Evolutionary conservation across 2,888 invertebrate species (phyloP).

Genomic region (Baronia brevicornis): DNA sequence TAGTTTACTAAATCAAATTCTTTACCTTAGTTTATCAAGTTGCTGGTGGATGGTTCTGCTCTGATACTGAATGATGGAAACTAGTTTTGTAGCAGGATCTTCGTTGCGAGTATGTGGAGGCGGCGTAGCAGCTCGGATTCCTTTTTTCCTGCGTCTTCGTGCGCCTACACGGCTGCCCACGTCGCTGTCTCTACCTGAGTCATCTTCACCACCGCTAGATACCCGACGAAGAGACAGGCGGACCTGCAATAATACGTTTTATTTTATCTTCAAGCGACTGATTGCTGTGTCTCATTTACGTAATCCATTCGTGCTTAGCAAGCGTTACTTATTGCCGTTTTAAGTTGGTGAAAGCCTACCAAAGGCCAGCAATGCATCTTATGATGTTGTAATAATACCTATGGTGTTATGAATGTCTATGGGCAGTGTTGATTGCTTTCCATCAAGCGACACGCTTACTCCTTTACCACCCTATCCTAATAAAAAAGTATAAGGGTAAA

Average conservation of each 20-base stretch:
- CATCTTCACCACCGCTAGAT: conserved; percentile 68
- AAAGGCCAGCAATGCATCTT: too few relatives aligned
- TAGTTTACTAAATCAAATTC: neutral
- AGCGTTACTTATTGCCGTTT: too few relatives aligned
- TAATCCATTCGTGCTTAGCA: too few relatives aligned
- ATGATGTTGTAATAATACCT: too few relatives aligned
- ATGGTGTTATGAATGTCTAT: too few relatives aligned
- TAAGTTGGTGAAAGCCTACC: neutral
- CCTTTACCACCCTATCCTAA: too few relatives aligned
- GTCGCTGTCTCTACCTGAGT: conserved; percentile 68
- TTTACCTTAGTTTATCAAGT: conserved; percentile 61
- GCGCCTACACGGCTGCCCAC: conserved; percentile 48
- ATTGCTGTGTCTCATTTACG: too few relatives aligned
- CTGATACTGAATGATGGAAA: conserved; percentile 66
- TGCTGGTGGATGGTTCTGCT: conserved; percentile 67
- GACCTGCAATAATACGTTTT: conserved; percentile 36
- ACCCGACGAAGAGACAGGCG: conserved; percentile 61
- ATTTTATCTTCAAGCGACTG: neutral
- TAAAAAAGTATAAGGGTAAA: too few relatives aligned
- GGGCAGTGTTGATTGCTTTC: too few relatives aligned
- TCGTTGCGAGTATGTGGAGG: conserved; percentile 50
- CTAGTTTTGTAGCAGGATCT: conserved; percentile 60
- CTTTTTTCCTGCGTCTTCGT: conserved; percentile 43
- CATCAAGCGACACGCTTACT: too few relatives aligned
- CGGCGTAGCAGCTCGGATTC: conserved; percentile 44